A percentile compares a stretch with the other conserved stretches of the same genome.
Evolutionary conservation across 2,797 vertebrate species (phyloP).

Genomic region (Hydrolagus colliei): DNA sequence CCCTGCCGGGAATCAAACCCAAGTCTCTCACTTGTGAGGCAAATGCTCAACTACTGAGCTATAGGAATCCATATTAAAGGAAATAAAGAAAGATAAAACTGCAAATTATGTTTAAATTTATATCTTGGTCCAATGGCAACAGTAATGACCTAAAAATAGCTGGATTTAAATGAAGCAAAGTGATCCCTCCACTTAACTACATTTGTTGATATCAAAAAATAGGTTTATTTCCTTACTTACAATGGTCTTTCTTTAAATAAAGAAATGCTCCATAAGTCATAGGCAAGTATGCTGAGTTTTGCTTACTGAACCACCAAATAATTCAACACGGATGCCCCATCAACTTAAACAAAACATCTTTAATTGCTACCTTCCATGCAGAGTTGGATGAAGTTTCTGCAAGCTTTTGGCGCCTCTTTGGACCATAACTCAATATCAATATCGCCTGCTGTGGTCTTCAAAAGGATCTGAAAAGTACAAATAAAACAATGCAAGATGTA

Average conservation of each 20-base stretch:
- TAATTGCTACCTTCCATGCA: conserved; percentile 85
- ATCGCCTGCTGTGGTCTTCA: conserved; percentile 90
- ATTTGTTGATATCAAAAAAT: background rate
- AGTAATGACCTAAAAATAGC: too few species aligned
- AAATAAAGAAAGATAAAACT: background rate
- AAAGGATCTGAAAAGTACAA: conserved; percentile 64
- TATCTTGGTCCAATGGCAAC: too few species aligned
- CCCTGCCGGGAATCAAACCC: too few species aligned
- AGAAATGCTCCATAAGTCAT: too few species aligned
- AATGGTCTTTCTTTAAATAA: too few species aligned
- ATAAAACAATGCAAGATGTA: background rate
- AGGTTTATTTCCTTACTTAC: too few species aligned
- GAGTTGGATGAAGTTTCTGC: conserved; percentile 88
- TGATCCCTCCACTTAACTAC: background rate
- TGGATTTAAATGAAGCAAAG: too few species aligned
- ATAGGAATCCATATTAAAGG: background rate
- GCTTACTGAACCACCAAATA: background rate
- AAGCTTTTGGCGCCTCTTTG: conserved; percentile 92
- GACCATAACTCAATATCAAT: conserved; percentile 95
- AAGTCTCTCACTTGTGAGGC: too few species aligned
- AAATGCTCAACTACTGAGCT: too few species aligned
- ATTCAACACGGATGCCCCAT: background rate
- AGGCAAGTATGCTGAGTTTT: background rate
- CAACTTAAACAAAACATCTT: background rate
- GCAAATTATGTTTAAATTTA: too few species aligned